Base-by-base conservation (phyloP, 2,113 vertebrate genomes). In the Baryphthengus martii region DNA sequence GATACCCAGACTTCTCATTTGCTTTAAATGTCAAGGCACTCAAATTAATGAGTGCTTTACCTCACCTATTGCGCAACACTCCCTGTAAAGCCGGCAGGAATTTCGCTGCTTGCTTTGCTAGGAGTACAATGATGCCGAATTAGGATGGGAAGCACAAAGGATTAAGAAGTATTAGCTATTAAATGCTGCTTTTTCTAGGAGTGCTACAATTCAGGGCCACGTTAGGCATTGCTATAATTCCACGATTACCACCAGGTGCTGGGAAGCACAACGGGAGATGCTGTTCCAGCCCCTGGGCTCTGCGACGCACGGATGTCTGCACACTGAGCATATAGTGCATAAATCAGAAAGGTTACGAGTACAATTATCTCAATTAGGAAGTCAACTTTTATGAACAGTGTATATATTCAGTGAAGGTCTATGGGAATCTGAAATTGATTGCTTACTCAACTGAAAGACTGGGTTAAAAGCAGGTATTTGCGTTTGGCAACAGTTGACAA, bases 21-120 rank as follows among this genome's bases (percentile, higher is more conserved):
- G 45, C 62, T 65, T 78, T 81, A 89, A 85, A 78, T 85, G 85
- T 82, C 88, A 82, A 80, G 52, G 74, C 55, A 68, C 85, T 89
- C 77, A 26, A 86, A 89, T 85, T 90, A 90, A 92, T 87, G 78
- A 89, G 66, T 29, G 86, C 24, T 95, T 68, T 87, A 61, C 37
- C 91, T 92, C 86, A 89, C 81, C 76, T 84, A 40, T 63, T 47
- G 72, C 84, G 74, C 21, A 89, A 18, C 0, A 3, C 63, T 95
- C 31, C 72, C 63, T 85, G 59, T 55, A 26, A 85, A 89, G 56
- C 35, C 59, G 45, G 52, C 61, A 37, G 81, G 44, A 77, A 59
- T 1, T 29, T 11, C 42, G 42, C 59, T 83, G 50, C 47, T 85
- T 62, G 44, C 17, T 70, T 44, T 13, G 1, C 39, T 49, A 61